Conservation (phyloP, 2,888 invertebrate species). For the Plemyria rubiginata region DNA sequence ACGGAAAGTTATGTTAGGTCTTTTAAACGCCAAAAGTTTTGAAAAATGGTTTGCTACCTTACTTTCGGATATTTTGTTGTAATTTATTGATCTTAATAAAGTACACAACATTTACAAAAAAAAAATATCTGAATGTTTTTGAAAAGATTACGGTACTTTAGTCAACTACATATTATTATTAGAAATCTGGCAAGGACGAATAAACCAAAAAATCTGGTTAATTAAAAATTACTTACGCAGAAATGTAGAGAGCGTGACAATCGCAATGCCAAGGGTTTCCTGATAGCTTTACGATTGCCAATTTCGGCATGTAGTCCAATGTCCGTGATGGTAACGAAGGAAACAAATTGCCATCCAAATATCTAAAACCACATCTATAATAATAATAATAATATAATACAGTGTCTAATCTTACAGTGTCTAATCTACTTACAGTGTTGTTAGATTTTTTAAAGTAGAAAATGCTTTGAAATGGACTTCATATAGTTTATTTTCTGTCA, state of each 20-base stretch:
- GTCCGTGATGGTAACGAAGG: constrained; percentile 88
- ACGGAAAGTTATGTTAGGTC: neutral
- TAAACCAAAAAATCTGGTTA: too few species aligned
- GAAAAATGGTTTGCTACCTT: neutral
- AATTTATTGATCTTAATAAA: too few species aligned
- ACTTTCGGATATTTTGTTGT: neutral
- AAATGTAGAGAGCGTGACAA: constrained; percentile 89
- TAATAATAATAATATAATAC: too few species aligned
- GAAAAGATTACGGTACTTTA: too few species aligned
- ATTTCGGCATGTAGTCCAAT: constrained; percentile 86
- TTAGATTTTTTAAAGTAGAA: constrained; percentile 86
- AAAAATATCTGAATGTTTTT: too few species aligned
- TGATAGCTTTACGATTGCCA: constrained; percentile 88
- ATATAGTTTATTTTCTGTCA: constrained; percentile 89
- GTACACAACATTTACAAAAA: too few species aligned
- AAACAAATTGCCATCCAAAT: constrained; percentile 90
- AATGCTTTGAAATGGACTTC: constrained; percentile 87
- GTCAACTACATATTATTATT: too few species aligned
- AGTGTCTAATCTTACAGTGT: too few species aligned
- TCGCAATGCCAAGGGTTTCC: constrained; percentile 94
- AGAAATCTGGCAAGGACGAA: too few species aligned
- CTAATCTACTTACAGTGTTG: constrained; percentile 87
- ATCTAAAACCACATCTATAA: constrained; percentile 82
- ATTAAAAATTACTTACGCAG: constrained; percentile 80
- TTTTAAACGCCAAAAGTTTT: constrained; percentile 1